Base-by-base conservation (phyloP, 2,888 invertebrate species). In the Eustalomyia histrio region DNA sequence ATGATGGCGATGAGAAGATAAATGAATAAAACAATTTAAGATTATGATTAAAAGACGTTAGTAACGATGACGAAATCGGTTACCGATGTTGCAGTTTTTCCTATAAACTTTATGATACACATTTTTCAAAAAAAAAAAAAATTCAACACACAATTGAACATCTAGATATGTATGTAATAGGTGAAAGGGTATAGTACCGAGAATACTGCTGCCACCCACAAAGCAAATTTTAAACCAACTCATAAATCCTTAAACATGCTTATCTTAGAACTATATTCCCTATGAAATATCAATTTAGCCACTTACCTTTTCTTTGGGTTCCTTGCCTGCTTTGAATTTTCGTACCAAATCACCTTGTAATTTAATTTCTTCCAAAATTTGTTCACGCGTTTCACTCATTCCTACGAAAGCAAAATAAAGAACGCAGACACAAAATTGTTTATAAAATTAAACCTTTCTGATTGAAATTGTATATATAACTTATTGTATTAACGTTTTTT, bases 301-400 rank as follows among this genome's bases (percentile, higher is more conserved):
- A 84, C 29, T 6, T 29, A 96, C 96, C 95, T 94, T 94, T 84
- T 94, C 94, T 89, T 93, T 94, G 67, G 94, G 93, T 90, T 95
- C 95, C 91, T 96, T 96, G 35, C 94, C 93, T 83, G 94, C 92
- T 91, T 97, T 97, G 82, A 97, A 91, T 91, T 95, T 94, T 87
- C 96, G 93, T 65, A 97, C 95, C 85, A 95, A 90, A 89, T 96
- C 95, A 83, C 96, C 96, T 91, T 97, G 97, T 87, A 92, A 90
- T 90, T 94, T 94, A 84, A 95, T 93, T 88, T 92, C 91, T 85
- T 92, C 92, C 87, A 93, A 91, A 84, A 94, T 88, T 85, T 90
- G 90, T 87, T 92, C 92, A 87, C 91, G 92, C 86, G 87, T 90
- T 88, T 91, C 92, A 89, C 89, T 91, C 91, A 91, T 91, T 85